Conservation (phyloP, 2,113 vertebrate species). For the Oreocharis arfaki region DNA sequence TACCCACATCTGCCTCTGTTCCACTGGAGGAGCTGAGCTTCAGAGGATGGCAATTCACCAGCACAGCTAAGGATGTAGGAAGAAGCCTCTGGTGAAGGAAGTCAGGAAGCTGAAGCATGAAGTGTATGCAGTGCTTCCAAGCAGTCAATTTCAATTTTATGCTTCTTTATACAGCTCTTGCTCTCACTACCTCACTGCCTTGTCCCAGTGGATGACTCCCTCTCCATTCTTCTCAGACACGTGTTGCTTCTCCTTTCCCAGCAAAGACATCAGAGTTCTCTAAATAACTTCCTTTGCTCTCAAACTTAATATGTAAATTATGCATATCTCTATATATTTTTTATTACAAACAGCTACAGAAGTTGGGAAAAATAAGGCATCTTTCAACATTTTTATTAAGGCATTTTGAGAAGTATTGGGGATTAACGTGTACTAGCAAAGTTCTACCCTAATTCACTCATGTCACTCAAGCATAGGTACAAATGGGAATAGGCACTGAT, state of each 20-base stretch:
- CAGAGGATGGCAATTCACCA: not conserved
- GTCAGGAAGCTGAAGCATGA: not conserved
- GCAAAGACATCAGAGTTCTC: not conserved
- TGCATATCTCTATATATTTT: not conserved
- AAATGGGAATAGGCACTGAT: not conserved
- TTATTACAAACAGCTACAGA: not conserved
- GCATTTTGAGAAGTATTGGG: not conserved
- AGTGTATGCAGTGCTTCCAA: not conserved
- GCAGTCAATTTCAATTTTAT: not conserved
- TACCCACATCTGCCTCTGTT: not conserved
- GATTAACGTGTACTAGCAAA: not conserved
- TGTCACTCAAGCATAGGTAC: not conserved
- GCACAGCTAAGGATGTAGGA: not conserved
- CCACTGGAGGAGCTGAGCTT: not conserved
- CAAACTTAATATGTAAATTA: not conserved
- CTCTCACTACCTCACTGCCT: not conserved
- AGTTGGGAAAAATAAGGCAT: not conserved
- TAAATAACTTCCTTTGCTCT: not conserved
- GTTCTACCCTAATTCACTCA: not conserved
- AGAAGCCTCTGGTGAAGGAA: not conserved
- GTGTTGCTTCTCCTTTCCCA: not conserved
- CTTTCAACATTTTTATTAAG: not conserved
- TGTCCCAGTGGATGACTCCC: accelerated
- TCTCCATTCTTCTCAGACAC: not conserved
- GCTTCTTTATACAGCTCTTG: not conserved